Evolutionary conservation across 1,140 invertebrate species (phyloP), one percentile per base, ranked within the genome.

Genomic region (Ostrea edulis): DNA sequence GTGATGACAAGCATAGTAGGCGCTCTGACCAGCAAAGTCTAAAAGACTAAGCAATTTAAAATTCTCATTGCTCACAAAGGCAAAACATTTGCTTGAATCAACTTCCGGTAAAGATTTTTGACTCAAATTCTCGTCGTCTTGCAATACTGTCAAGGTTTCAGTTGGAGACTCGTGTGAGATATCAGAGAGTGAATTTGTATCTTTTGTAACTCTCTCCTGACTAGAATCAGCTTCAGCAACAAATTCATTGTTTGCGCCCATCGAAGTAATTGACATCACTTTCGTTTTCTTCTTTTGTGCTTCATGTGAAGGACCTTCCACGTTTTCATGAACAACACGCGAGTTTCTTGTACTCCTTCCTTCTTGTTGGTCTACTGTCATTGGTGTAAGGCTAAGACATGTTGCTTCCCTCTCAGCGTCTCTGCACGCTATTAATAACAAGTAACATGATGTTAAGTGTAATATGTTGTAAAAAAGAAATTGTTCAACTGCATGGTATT

Each of bases 1-100:
- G 65, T 71, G 65, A 71, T 71, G 65, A 29, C 65, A 71, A 25
- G 65, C 65, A 35, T 71, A 71, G 25, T 71, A 71, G 8, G 65
- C 65, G 22, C 65, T 71, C 25, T 71, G 65, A 25, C 65, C 65
- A 71, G 65, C 65, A 71, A 71, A 71, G 25, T 71, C 65, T 4
- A 71, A 22, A 25, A 71, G 65, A 1, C 65, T 68, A 5, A 68
- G 9, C n/a, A 68, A 22, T 25, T 17, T 71, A 12, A 71, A 71
- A 35, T 44, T 71, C 1, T 71, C 68, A 11, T 71, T 35, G 68
- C 29, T 71, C 29, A 71, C 25, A 4, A 35, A 44, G 22, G 68
- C 68, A 12, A 5, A 12, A 71, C 68, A 71, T 9, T 17, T 71
- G 5, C 29, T 71, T 17, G 29, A 25, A 71, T 71, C 68, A 71